These are phyloP conservation scores for Eurosta solidaginis DNA, from an alignment of 1,140 invertebrate species.

Conservation along the genomic window DNA sequence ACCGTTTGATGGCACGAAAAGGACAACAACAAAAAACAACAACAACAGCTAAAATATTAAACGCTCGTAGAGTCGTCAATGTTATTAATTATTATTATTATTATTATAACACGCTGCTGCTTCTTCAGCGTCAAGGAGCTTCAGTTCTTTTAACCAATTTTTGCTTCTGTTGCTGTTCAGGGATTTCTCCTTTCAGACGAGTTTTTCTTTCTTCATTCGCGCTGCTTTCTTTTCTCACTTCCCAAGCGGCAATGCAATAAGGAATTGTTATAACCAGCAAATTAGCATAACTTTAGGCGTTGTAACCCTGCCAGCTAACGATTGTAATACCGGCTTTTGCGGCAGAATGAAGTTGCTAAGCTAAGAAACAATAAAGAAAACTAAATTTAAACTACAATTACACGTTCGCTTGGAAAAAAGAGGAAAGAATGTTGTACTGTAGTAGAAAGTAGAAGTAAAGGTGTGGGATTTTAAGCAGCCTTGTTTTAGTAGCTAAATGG, in stretches of 20 bases:
- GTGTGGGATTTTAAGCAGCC: neutral
- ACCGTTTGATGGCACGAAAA: neutral
- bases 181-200: no score
- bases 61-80: slow-evolving; percentile 2
- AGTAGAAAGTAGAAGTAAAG: no score
- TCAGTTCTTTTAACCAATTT: neutral
- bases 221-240: neutral
- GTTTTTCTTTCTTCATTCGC: neutral
- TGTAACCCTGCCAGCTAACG: slow-evolving; percentile 6
- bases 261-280: slow-evolving; percentile 3
- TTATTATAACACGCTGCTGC: slow-evolving; percentile 20
- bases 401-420: no score
- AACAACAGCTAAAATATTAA: neutral
- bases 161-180: neutral
- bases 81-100: slow-evolving; percentile 27
- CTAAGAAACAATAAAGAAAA: slow-evolving; percentile 3
- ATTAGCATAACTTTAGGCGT: slow-evolving; percentile 27
- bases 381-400: neutral
- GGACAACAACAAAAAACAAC: neutral
- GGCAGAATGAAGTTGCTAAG: neutral
- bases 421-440: no score
- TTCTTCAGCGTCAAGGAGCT: neutral
- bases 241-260: neutral
- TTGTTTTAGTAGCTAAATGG: neutral
- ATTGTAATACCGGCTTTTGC: slow-evolving; percentile 7